Conservation (phyloP, 2,888 invertebrate species). For the Eupithecia tripunctaria region DNA sequence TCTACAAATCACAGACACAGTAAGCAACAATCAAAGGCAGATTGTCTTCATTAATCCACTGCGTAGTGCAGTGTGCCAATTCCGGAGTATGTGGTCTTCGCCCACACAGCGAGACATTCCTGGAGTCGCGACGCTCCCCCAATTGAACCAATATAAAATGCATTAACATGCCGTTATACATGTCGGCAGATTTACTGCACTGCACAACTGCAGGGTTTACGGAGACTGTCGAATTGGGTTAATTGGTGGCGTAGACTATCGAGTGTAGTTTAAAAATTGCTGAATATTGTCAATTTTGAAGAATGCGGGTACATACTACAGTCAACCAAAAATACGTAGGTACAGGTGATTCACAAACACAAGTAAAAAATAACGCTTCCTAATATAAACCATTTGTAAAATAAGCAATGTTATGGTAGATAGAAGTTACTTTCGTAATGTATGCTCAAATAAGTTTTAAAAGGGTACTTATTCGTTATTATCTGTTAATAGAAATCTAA, state of each 20-base stretch:
- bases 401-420: no score
- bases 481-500: no score
- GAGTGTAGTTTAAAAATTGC: background rate
- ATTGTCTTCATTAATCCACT: constrained; percentile 44
- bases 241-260: background rate
- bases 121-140: constrained; percentile 78
- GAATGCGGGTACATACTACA: no score
- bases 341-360: background rate
- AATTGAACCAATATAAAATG: constrained; percentile 85
- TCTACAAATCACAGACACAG: constrained; percentile 5
- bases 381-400: no score
- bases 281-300: background rate
- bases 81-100: constrained; percentile 77
- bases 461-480: no score
- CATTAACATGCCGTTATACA: constrained; percentile 76
- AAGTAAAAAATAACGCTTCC: no score
- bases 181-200: constrained; percentile 72
- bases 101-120: constrained; percentile 69
- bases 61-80: constrained; percentile 68
- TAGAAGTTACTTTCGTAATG: no score
- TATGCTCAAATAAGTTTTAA: no score
- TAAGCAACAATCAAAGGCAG: constrained; percentile 28
- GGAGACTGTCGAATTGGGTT: background rate
- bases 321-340: background rate
- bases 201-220: constrained; percentile 11